These are phyloP conservation scores for Platyrinchus mystaceus DNA, from an alignment of 2,797 vertebrate species.

Conservation along the genomic window DNA sequence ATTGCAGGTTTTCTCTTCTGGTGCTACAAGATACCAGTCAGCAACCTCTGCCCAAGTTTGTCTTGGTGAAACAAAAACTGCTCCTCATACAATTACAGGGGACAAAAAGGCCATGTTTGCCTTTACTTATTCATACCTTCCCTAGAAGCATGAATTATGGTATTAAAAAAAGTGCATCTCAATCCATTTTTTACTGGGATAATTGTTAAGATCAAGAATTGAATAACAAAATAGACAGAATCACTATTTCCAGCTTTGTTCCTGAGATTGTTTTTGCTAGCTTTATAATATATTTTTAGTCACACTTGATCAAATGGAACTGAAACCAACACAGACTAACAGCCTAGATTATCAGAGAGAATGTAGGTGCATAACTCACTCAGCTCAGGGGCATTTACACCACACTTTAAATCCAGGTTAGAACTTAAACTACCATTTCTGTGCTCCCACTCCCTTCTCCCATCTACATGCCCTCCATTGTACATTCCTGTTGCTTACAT, in stretches of 20 bases:
- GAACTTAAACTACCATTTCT: background rate
- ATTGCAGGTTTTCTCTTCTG: background rate
- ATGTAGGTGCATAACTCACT: background rate
- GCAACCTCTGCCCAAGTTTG: background rate
- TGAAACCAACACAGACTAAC: background rate
- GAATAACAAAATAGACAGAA: background rate
- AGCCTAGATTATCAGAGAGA: background rate
- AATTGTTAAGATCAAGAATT: background rate
- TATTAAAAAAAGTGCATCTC: background rate
- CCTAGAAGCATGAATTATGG: background rate
- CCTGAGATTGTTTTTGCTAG: background rate
- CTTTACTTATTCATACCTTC: background rate
- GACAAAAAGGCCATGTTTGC: background rate
- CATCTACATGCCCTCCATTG: background rate
- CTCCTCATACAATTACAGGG: background rate
- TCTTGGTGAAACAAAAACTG: background rate
- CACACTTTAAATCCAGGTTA: background rate
- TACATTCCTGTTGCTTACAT: background rate
- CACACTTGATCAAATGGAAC: background rate
- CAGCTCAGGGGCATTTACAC: background rate
- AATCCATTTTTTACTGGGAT: background rate
- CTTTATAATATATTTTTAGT: background rate
- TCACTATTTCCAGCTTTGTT: background rate
- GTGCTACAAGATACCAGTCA: background rate
- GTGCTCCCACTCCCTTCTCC: background rate